A percentile compares a stretch with the other conserved stretches of the same genome.
Conservation (phyloP, 2,113 vertebrate genomes). For the Euleptes europaea region DNA sequence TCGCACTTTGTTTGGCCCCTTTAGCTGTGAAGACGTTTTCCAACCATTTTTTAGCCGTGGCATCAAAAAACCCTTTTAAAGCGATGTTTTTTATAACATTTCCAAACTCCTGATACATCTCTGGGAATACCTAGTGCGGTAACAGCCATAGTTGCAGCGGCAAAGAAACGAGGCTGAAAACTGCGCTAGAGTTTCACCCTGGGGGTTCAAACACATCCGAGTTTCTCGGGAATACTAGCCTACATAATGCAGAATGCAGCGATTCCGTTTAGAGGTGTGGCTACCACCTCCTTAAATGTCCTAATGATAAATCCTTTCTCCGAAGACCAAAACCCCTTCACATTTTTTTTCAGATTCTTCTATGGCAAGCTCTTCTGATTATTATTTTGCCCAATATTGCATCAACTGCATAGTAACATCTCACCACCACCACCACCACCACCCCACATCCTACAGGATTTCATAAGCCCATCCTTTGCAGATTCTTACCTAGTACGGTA, state of each 20-base stretch:
- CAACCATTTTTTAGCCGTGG: no score
- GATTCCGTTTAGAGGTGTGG: slow-evolving; percentile 18
- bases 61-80: no score
- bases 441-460: background rate
- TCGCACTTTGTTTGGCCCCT: no score
- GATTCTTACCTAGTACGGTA: slow-evolving; percentile 23
- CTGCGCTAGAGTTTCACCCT: background rate
- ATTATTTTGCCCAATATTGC: background rate
- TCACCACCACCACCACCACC: background rate
- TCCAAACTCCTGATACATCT: no score
- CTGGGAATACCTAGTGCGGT: no score
- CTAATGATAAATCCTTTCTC: background rate
- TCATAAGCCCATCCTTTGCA: background rate
- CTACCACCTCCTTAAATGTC: background rate
- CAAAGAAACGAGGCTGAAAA: background rate
- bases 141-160: background rate
- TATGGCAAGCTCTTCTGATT: background rate
- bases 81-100: no score
- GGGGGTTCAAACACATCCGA: background rate
- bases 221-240: no score
- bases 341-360: background rate
- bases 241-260: background rate
- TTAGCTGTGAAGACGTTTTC: no score
- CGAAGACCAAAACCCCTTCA: background rate
- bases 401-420: background rate